phyloP scores from a whole-genome alignment of 2,888 invertebrate species.

The Netelia virgata region DNA sequence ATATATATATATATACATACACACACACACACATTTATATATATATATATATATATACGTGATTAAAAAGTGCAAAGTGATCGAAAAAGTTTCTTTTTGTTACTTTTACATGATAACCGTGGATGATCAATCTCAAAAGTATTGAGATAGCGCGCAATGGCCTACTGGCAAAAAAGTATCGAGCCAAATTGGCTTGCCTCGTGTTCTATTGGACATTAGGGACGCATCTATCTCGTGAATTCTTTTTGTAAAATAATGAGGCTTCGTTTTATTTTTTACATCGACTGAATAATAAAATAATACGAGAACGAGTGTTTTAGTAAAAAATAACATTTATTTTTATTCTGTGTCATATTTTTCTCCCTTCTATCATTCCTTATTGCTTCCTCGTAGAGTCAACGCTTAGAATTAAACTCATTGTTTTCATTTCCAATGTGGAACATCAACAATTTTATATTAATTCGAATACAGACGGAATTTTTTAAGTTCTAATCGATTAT shows the following conservation, averaged over 20 bases:
- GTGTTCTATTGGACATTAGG: constrained; percentile 8
- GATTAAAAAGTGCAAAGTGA: constrained; percentile 13
- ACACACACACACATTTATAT: too few species aligned
- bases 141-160: background rate
- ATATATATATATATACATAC: constrained; percentile 47
- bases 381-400: too few species aligned
- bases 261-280: constrained; percentile 59
- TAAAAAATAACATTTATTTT: too few species aligned
- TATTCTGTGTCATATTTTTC: too few species aligned
- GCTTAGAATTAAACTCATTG: too few species aligned
- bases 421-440: too few species aligned
- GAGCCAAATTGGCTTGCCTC: constrained; percentile 5
- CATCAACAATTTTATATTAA: too few species aligned
- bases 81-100: background rate
- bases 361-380: too few species aligned
- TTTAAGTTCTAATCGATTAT: too few species aligned
- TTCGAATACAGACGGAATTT: too few species aligned
- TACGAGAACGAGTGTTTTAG: constrained; percentile 23
- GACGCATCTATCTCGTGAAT: constrained; percentile 34
- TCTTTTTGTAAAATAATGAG: constrained; percentile 56
- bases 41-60: constrained; percentile 46
- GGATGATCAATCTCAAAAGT: constrained; percentile 19
- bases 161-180: background rate
- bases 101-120: constrained; percentile 38
- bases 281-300: constrained; percentile 63